Evolutionary conservation across 2,113 vertebrate genomes (phyloP).

Genomic region (Tonatia bakeri): DNA sequence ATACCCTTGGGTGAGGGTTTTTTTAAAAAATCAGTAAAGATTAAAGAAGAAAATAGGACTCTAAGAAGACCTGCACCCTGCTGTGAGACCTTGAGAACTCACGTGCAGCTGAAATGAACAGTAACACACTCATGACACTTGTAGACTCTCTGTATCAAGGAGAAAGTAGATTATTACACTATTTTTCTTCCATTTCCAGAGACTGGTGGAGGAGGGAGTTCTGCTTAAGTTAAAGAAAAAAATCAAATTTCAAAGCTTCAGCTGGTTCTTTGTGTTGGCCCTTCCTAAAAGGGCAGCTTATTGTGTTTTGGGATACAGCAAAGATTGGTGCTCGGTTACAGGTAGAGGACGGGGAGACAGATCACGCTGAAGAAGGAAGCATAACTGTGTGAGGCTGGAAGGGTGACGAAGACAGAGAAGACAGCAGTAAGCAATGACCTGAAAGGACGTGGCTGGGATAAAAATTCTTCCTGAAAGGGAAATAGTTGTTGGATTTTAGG

Average conservation of each 20-base stretch:
- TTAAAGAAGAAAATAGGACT: background rate
- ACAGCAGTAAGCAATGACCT: background rate
- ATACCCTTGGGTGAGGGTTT: too few species aligned
- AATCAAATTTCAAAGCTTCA: background rate
- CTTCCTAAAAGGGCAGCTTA: background rate
- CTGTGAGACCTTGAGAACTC: background rate
- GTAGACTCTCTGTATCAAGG: background rate
- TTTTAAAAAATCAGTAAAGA: too few species aligned
- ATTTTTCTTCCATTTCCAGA: conserved; percentile 27
- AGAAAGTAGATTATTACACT: background rate
- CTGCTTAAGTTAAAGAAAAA: background rate
- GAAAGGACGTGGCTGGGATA: background rate
- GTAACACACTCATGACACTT: background rate
- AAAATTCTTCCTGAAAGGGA: background rate
- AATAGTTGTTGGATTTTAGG: background rate
- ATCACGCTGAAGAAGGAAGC: background rate
- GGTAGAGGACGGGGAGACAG: background rate
- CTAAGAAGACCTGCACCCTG: background rate
- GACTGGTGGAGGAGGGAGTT: background rate
- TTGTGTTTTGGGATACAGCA: background rate
- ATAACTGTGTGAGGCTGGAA: background rate
- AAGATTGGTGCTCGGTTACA: background rate
- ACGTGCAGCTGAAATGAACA: background rate
- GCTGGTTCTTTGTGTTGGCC: background rate
- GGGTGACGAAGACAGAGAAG: background rate